Percentiles rank a stretch among this genome's conserved stretches.
phyloP scores from a whole-genome alignment of 2,888 invertebrate species.

The Tipula vernalis region DNA sequence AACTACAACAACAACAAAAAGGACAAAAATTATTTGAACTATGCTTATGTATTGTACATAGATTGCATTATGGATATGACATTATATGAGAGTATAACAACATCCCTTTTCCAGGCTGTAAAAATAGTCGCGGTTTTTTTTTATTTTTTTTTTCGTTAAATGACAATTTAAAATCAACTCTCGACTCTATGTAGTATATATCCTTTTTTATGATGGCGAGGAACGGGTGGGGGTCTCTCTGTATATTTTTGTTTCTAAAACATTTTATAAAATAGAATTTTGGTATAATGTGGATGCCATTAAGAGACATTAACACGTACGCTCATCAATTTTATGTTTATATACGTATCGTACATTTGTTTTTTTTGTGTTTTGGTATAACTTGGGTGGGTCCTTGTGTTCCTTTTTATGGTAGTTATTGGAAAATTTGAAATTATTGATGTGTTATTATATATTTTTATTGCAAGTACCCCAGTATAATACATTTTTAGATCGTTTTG shows the following conservation, averaged over 20 bases:
- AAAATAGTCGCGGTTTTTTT: not conserved
- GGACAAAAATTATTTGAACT: not conserved
- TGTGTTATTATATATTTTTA: not conserved
- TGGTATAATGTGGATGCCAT: not conserved
- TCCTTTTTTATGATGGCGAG: not conserved
- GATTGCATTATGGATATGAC: not conserved
- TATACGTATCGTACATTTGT: not conserved
- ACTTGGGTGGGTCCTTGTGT: not conserved
- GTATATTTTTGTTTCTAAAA: not conserved
- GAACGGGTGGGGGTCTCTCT: not conserved
- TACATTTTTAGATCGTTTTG: not conserved
- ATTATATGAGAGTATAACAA: not conserved
- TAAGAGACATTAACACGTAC: not conserved
- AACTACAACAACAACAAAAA: not conserved
- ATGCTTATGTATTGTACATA: not conserved
- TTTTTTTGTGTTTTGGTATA: not conserved
- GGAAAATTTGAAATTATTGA: not conserved
- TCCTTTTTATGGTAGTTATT: not conserved
- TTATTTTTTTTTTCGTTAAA: not conserved
- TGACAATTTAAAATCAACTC: slow-evolving; percentile 4
- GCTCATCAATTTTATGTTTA: not conserved
- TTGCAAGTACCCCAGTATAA: not conserved
- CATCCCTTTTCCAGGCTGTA: not conserved
- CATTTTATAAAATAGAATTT: not conserved
- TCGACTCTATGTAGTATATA: not conserved